Evolutionary conservation across 1,140 invertebrate genomes (phyloP), one percentile per base, ranked within the genome.

Genomic region (Plectus sambesii): DNA sequence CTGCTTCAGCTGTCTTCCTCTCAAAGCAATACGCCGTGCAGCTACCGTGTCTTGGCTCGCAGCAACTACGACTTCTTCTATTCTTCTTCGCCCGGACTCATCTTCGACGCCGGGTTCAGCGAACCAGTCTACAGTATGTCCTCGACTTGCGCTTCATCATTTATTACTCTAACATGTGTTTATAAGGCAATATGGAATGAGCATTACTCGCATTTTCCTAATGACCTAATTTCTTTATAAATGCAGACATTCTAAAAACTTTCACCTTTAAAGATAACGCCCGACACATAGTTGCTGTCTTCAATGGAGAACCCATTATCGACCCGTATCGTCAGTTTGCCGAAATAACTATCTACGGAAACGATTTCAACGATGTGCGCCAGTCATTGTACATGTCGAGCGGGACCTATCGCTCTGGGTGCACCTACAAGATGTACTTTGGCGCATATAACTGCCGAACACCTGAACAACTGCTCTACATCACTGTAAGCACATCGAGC

Each of bases 11-110:
- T 2, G 27, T 2, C 3, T 22, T n/a, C 3, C 24, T 47, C 49
- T 33, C 20, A 55, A 51, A 19, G 25, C 9, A 35, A 42, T 9
- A n/a, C 37, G 2, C 51, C 51, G 3, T 59, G 57, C 39, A 51
- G 46, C 5, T 59, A 55, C 47, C 55, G 57, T n/a, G 42, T 59
- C 3, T 39, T 42, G 24, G 39, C 46, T 19, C 25, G 39, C 24
- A 57, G 55, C n/a, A 35, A 54, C 2, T 58, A 58, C 42, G 57
- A 59, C 8, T 39, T 59, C 19, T 58, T 59, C 47, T 36, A 47
- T 37, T 55, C 41, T 23, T 50, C 49, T 1, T 38, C 56, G 3
- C 24, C 25, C 8, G 44, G 27, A n/a, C 15, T 58, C 22, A 30
- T 23, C 9, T 38, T 35, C 20, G 51, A 58, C 39, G 44, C 41